Percentiles rank a stretch among this genome's conserved stretches.
These are phyloP conservation scores for Nibea albiflora DNA, from an alignment of 2,113 vertebrate species.

Conservation along the genomic window DNA sequence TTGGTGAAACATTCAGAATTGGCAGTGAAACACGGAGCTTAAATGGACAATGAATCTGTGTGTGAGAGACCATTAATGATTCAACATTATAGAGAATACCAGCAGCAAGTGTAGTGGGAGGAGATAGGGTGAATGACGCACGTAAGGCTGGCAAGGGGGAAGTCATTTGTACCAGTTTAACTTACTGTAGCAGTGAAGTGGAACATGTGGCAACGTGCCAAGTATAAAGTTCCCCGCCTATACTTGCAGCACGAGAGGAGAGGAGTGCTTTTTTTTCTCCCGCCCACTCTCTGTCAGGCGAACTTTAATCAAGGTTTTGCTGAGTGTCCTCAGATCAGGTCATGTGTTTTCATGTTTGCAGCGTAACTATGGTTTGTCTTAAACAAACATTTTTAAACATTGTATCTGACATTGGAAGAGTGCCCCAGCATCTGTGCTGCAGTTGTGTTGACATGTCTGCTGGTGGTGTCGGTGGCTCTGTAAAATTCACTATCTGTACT, in stretches of 20 bases:
- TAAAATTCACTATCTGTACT: background rate
- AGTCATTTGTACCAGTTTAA: constrained; percentile 26
- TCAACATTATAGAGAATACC: background rate
- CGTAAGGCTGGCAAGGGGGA: background rate
- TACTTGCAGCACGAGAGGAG: background rate
- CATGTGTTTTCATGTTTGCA: background rate
- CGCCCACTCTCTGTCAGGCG: background rate
- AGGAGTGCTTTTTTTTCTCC: background rate
- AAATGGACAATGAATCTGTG: background rate
- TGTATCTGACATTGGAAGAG: background rate
- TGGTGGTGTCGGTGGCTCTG: background rate
- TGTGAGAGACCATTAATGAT: background rate
- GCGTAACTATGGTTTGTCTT: background rate
- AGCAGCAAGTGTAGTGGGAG: constrained; percentile 10
- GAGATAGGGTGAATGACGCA: constrained; percentile 56
- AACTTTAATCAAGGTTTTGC: background rate
- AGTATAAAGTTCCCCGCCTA: constrained; percentile 1
- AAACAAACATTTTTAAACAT: background rate
- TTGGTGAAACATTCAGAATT: background rate
- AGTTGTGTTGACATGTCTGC: background rate
- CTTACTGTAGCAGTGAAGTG: background rate
- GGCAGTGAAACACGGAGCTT: background rate
- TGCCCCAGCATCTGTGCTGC: background rate
- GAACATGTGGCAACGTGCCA: background rate
- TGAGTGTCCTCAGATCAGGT: background rate